Percentiles rank a stretch among this genome's conserved stretches.
phyloP scores from a whole-genome alignment of 2,797 vertebrate species.

The Chelonia mydas region DNA sequence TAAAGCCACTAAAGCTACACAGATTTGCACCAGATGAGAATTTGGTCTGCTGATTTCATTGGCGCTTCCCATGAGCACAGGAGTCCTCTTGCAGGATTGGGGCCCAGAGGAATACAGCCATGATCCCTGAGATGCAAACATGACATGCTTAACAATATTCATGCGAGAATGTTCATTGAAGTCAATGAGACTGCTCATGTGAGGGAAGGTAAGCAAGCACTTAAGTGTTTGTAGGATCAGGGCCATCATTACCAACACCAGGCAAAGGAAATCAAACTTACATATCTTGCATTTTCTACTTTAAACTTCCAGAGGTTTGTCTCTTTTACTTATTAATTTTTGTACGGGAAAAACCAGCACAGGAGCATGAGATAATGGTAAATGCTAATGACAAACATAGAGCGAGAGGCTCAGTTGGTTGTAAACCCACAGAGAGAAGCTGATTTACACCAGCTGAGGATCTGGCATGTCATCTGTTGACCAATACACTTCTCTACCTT shows the following conservation, averaged over 20 bases:
- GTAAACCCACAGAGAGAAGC: background rate
- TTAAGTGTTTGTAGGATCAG: background rate
- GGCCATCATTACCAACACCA: background rate
- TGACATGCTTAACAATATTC: background rate
- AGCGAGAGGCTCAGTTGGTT: accelerated
- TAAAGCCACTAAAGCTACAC: background rate
- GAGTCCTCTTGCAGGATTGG: background rate
- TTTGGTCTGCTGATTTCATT: background rate
- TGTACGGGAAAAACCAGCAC: background rate
- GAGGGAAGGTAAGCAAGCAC: no score
- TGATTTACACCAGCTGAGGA: background rate
- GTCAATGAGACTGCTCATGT: background rate
- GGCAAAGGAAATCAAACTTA: background rate
- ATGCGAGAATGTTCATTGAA: background rate
- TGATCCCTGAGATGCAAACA: background rate
- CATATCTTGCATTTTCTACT: background rate
- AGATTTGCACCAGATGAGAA: background rate
- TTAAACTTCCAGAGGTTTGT: background rate
- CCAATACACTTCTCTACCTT: background rate
- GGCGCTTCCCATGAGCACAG: background rate
- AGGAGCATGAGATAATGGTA: background rate
- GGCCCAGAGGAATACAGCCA: background rate
- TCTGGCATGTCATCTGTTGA: background rate
- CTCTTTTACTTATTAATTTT: background rate
- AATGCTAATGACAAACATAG: background rate